Evolutionary conservation across 2,797 vertebrate genomes (phyloP), one percentile per base, ranked within the genome.

Genomic region (Ctenosaura bakeri): DNA sequence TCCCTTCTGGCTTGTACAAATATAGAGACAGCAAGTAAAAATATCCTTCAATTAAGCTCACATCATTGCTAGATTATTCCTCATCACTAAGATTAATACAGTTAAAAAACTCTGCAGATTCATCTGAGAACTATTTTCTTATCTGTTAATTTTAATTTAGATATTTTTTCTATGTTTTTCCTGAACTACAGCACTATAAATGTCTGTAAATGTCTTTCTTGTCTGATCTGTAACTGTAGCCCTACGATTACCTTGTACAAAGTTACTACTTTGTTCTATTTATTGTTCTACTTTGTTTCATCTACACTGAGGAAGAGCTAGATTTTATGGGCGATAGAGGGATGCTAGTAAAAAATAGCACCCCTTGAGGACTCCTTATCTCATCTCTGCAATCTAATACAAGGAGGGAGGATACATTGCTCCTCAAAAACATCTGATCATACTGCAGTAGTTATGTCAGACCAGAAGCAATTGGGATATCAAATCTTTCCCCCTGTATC

Each of bases 11-110:
- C 46, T 88, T n/a, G 32, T 56, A 82, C 59, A 79, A 87, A 66
- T 87, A 79, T 66, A 64, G 29, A 81, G 9, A 56, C 1, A 88
- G 78, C 78, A 82, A 79, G 78, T 88, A 82, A 88, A 82, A 88
- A 69, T 73, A 71, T 29, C 62, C 66, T 82, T 88, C 87, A 82
- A 56, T 82, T 82, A 88, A 82, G 50, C 35, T 88, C 52, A 26
- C 8, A 29, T 88, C 78, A 73, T 26, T 88, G 50, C 78, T 22
- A 88, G 16, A 42, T 38, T 54, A 12, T 29, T 80, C 18, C 32
- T 54, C 64, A 29, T 71, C 50, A 54, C n/a, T 38, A 50, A 6
- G 35, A 73, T 73, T 50, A 42, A 82, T 56, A 26, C n/a, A 56
- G 24, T 35, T 54, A 29, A 9, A 29, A 8, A 66, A 9, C 26